Evolutionary conservation across 2,797 vertebrate genomes (phyloP).

Genomic region (Chaenodraco wilsoni): DNA sequence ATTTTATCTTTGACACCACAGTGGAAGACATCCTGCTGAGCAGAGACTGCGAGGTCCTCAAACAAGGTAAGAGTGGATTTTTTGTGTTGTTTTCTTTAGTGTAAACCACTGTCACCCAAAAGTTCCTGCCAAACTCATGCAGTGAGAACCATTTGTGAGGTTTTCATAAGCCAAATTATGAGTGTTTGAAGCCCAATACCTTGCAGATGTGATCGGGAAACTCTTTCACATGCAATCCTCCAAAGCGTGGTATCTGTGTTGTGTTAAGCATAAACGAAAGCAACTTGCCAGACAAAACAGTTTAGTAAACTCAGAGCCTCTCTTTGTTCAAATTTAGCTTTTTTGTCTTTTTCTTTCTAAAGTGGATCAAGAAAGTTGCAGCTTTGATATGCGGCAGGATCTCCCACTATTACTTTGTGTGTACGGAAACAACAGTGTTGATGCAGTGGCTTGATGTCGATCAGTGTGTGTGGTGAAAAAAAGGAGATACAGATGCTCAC

Average conservation of each 20-base stretch:
- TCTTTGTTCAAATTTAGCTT: slow-evolving; percentile 49
- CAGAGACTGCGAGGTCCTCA: slow-evolving; percentile 90
- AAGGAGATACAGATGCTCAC: slow-evolving; percentile 81
- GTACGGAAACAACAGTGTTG: slow-evolving; percentile 70
- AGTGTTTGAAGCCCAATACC: slow-evolving; percentile 52
- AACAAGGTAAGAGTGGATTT: slow-evolving; percentile 84
- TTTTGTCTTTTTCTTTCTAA: slow-evolving; percentile 39
- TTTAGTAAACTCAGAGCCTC: slow-evolving; percentile 48
- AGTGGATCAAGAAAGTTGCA: slow-evolving; percentile 63
- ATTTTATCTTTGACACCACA: slow-evolving; percentile 89
- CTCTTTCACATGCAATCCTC: slow-evolving; percentile 59
- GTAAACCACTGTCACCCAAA: slow-evolving; percentile 3
- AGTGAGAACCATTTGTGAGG: slow-evolving; percentile 21
- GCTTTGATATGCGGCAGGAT: slow-evolving; percentile 68
- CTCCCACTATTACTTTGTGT: slow-evolving; percentile 72
- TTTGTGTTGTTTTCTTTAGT: not conserved
- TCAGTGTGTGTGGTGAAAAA: slow-evolving; percentile 62
- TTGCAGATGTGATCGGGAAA: slow-evolving; percentile 70
- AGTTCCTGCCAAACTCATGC: not conserved
- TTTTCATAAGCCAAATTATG: slow-evolving; percentile 47
- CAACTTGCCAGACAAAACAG: slow-evolving; percentile 54
- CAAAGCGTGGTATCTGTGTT: slow-evolving; percentile 57
- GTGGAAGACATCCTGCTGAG: slow-evolving; percentile 89
- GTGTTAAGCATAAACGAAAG: slow-evolving; percentile 55
- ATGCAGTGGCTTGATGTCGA: slow-evolving; percentile 61